These are phyloP conservation scores for Nylanderia fulva DNA, from an alignment of 1,140 invertebrate species.

Conservation along the genomic window DNA sequence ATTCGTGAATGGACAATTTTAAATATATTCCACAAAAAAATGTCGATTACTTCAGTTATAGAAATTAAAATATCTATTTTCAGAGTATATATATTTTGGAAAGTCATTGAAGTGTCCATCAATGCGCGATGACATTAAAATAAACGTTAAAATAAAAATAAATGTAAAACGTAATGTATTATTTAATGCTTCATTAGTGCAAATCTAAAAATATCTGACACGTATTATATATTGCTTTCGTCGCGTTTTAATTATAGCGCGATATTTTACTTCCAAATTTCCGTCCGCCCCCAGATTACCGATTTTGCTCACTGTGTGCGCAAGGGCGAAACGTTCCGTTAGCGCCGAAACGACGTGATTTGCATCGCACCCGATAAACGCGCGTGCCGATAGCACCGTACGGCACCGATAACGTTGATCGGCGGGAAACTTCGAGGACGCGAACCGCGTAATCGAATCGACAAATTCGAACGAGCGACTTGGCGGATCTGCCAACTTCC, in stretches of 20 bases:
- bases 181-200: too few species aligned
- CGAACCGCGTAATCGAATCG: slow-evolving; percentile 53
- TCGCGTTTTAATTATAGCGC: neutral
- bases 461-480: slow-evolving; percentile 56
- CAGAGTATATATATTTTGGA: neutral
- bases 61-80: neutral
- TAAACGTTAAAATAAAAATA: neutral
- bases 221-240: neutral
- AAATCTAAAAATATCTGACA: neutral
- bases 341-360: slow-evolving; percentile 50
- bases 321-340: slow-evolving; percentile 28
- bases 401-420: slow-evolving; percentile 45
- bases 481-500: slow-evolving; percentile 43
- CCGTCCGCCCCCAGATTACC: neutral
- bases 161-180: neutral
- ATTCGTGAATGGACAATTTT: neutral
- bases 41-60: neutral
- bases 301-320: slow-evolving; percentile 27
- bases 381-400: slow-evolving; percentile 48
- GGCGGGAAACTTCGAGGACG: slow-evolving; percentile 38
- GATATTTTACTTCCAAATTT: slow-evolving; percentile 21
- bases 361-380: slow-evolving; percentile 49
- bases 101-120: neutral
- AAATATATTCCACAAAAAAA: neutral
- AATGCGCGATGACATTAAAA: neutral